These are phyloP conservation scores for Drosophila algonquin DNA, from an alignment of 2,888 invertebrate genomes.

Conservation along the genomic window DNA sequence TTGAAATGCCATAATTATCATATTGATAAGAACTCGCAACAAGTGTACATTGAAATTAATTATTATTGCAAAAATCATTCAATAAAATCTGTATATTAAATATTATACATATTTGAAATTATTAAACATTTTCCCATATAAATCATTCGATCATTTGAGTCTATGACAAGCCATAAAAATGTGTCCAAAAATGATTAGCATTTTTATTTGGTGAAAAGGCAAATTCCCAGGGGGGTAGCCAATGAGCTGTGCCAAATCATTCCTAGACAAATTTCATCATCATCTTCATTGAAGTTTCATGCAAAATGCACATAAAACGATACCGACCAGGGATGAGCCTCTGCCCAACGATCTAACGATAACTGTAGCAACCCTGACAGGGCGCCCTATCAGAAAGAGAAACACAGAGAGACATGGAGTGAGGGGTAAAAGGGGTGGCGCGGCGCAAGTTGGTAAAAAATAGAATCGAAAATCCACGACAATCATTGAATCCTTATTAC, in stretches of 20 bases:
- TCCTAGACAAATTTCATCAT: slow-evolving; percentile 51
- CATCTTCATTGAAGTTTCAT: slow-evolving; percentile 44
- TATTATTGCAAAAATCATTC: slow-evolving; percentile 19
- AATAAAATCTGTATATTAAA: not conserved
- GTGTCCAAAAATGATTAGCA: slow-evolving; percentile 62
- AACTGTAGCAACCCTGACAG: slow-evolving; percentile 25
- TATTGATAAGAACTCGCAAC: slow-evolving; percentile 19
- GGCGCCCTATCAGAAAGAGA: slow-evolving; percentile 62
- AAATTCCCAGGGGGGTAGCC: slow-evolving; percentile 48
- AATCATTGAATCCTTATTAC: slow-evolving; percentile 80
- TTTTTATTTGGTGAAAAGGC: slow-evolving; percentile 38
- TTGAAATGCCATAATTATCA: slow-evolving; percentile 63
- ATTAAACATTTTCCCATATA: slow-evolving; percentile 2
- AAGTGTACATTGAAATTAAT: slow-evolving; percentile 22
- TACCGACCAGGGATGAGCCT: slow-evolving; percentile 1
- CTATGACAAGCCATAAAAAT: slow-evolving; percentile 53
- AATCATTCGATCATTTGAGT: slow-evolving; percentile 33
- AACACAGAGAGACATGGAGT: not conserved
- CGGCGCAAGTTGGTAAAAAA: slow-evolving; percentile 48
- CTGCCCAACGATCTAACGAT: not conserved
- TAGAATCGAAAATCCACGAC: slow-evolving; percentile 48
- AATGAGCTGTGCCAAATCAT: slow-evolving; percentile 10
- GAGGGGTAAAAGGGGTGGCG: slow-evolving; percentile 43
- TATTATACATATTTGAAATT: not conserved
- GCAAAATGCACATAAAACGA: slow-evolving; percentile 55